Conservation (phyloP, 2,113 vertebrate species). For the Todiramphus chloris region DNA sequence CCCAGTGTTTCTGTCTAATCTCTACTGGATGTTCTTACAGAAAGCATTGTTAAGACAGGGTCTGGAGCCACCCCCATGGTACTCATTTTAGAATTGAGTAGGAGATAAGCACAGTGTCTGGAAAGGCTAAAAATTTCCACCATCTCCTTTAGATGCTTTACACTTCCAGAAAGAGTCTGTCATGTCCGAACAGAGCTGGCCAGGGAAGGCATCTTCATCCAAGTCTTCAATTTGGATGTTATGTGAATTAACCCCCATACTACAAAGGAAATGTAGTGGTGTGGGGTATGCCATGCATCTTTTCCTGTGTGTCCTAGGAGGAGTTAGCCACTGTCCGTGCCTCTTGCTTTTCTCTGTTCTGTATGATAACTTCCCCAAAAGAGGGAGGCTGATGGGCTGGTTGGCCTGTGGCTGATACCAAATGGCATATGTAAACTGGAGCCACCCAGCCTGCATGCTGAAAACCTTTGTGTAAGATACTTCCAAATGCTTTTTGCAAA, state of each 20-base stretch:
- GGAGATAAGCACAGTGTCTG: slow-evolving; percentile 9
- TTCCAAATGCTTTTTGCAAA: background rate
- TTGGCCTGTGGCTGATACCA: background rate
- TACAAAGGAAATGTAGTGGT: background rate
- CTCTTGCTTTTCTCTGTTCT: background rate
- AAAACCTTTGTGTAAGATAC: background rate
- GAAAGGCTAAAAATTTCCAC: slow-evolving; percentile 10
- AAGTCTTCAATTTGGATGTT: background rate
- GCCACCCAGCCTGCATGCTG: background rate
- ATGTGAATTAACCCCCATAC: background rate
- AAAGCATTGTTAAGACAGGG: background rate
- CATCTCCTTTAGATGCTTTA: background rate
- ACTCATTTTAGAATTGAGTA: slow-evolving; percentile 43
- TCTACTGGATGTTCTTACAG: background rate
- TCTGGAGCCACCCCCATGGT: slow-evolving; percentile 30
- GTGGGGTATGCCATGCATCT: background rate
- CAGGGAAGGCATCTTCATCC: background rate
- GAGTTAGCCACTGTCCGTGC: background rate
- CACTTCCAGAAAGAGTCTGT: background rate
- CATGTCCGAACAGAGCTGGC: background rate
- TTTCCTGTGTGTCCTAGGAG: background rate
- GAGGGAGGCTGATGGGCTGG: background rate
- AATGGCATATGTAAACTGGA: background rate
- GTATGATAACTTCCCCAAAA: background rate
- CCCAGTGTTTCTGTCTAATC: background rate